Percentiles rank a stretch among this genome's conserved stretches.
phyloP scores from a whole-genome alignment of 2,113 vertebrate species.

The Halcyon senegalensis region DNA sequence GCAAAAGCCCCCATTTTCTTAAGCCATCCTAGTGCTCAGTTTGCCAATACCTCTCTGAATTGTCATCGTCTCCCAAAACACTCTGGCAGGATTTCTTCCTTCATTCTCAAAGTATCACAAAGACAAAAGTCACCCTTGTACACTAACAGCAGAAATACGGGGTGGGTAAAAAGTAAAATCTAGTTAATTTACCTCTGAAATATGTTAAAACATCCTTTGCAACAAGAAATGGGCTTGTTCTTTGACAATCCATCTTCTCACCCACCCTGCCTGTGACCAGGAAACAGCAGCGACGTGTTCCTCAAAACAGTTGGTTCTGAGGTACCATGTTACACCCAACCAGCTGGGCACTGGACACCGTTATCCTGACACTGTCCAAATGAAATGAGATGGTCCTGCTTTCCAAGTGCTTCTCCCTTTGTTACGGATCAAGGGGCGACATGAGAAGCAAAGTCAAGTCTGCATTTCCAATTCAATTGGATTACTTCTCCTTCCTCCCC shows the following conservation, averaged over 20 bases:
- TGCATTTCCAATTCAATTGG: slow-evolving; percentile 58
- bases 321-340: accelerated
- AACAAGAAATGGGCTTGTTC: background rate
- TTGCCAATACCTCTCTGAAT: background rate
- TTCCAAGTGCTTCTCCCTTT: slow-evolving; percentile 9
- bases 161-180: background rate
- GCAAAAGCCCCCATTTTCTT: background rate
- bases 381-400: background rate
- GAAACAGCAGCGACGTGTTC: background rate
- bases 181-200: background rate
- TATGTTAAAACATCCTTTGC: background rate
- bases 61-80: background rate
- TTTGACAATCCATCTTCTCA: background rate
- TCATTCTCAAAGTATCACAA: background rate
- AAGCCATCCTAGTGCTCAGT: background rate
- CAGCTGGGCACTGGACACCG: background rate
- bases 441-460: background rate
- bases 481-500: slow-evolving; percentile 15
- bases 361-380: background rate
- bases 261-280: background rate
- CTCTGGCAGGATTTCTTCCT: background rate
- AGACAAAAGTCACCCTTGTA: background rate
- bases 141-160: background rate
- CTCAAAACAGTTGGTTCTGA: background rate
- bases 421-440: background rate